phyloP scores from a whole-genome alignment of 2,113 vertebrate species.

The Cacatua alba region DNA sequence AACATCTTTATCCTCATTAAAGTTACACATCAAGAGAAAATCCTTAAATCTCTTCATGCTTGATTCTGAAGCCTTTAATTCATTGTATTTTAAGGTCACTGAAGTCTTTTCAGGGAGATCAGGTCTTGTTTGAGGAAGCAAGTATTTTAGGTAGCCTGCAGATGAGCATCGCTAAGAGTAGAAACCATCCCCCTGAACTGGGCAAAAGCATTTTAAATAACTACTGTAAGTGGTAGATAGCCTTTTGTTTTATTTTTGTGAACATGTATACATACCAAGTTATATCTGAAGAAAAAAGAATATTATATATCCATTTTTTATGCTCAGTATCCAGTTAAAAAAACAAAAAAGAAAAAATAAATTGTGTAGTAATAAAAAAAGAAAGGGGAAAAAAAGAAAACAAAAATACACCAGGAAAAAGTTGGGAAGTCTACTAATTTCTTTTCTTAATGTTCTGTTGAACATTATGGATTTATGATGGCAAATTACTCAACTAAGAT shows the following conservation, averaged over 20 bases:
- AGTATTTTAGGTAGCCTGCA: background rate
- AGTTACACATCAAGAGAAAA: background rate
- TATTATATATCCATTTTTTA: background rate
- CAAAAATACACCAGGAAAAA: fast-evolving
- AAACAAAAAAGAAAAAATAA: background rate
- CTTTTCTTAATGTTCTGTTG: background rate
- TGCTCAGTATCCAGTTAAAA: background rate
- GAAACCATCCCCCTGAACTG: background rate
- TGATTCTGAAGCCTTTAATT: background rate
- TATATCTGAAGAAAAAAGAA: background rate
- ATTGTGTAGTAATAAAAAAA: background rate
- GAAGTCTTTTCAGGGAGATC: background rate
- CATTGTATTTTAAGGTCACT: background rate
- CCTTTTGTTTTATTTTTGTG: background rate
- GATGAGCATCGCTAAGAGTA: background rate
- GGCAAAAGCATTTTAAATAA: background rate
- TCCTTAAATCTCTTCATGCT: background rate
- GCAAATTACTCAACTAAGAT: background rate
- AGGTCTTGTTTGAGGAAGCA: background rate
- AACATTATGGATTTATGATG: background rate
- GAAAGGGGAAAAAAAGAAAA: fast-evolving
- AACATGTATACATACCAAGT: background rate
- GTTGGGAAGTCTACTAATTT: background rate
- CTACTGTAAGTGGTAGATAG: background rate
- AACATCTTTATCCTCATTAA: background rate